Evolutionary conservation across 1,140 invertebrate species (phyloP).

Genomic region (Pseudomyrmex concolor): DNA sequence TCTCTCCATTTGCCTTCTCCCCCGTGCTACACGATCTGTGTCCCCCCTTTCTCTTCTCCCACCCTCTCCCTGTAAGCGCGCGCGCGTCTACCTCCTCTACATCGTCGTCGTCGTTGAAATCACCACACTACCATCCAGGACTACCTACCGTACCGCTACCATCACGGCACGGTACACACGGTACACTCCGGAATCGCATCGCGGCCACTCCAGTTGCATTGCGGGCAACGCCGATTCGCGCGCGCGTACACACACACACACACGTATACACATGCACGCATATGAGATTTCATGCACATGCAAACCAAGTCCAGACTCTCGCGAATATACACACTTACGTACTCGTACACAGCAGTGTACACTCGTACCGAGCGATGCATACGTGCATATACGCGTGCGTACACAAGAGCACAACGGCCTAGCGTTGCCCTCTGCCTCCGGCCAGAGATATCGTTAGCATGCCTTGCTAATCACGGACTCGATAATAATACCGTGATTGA

Average conservation of each 20-base stretch:
- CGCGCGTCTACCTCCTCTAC: constrained; percentile 64
- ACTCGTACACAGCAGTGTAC: constrained; percentile 64
- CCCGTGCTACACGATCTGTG: constrained; percentile 49
- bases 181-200: constrained; percentile 76
- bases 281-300: constrained; percentile 47
- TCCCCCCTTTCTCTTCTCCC: constrained; percentile 18
- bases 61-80: constrained; percentile 4
- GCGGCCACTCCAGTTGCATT: constrained; percentile 79
- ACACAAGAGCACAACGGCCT: constrained; percentile 70
- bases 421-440: constrained; percentile 79
- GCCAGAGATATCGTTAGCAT: constrained; percentile 85
- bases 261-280: constrained; percentile 55
- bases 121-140: constrained; percentile 74
- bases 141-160: constrained; percentile 54
- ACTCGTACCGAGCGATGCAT: constrained; percentile 64
- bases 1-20: constrained; percentile 69
- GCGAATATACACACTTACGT: constrained; percentile 54
- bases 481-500: constrained; percentile 86
- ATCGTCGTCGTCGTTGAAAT: constrained; percentile 81
- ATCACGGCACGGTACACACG: constrained; percentile 67
- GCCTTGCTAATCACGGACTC: constrained; percentile 85
- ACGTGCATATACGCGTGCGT: constrained; percentile 59
- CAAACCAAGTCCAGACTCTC: constrained; percentile 40
- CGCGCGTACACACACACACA: constrained; percentile 45
- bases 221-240: constrained; percentile 73